Evolutionary conservation across 2,888 invertebrate genomes (phyloP).

Genomic region (Tortrix viridana): DNA sequence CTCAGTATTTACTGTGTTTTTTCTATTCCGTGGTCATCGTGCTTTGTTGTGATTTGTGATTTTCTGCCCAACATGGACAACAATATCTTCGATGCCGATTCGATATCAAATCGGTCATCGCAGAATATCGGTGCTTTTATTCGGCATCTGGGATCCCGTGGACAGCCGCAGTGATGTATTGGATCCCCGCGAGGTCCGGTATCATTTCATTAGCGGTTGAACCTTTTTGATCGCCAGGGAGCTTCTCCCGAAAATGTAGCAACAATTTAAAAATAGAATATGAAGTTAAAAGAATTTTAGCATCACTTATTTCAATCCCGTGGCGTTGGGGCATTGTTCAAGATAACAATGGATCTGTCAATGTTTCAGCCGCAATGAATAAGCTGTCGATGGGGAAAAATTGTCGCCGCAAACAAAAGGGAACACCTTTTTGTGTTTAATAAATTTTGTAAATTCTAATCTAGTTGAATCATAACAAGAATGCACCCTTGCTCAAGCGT

Average conservation of each 20-base stretch:
- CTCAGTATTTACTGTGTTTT: no score
- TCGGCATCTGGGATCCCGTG: conserved; percentile 17
- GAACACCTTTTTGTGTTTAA: not conserved
- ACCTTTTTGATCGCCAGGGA: conserved; percentile 1
- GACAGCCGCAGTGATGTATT: conserved; percentile 24
- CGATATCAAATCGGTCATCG: conserved; percentile 21
- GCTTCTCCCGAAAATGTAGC: not conserved
- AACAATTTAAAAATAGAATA: conserved; percentile 7
- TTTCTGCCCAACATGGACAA: no score
- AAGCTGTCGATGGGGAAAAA: conserved; percentile 35
- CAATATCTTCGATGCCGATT: no score
- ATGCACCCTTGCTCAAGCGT: conserved; percentile 6
- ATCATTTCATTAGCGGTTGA: conserved; percentile 13
- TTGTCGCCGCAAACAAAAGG: conserved; percentile 29
- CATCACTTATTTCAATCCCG: conserved; percentile 56
- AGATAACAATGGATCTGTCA: conserved; percentile 76
- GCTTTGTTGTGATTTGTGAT: no score
- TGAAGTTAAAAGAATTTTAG: conserved; percentile 27
- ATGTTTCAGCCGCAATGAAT: conserved; percentile 72
- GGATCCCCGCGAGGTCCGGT: conserved; percentile 11
- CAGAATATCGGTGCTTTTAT: conserved; percentile 24
- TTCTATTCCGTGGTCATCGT: no score
- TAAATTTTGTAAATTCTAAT: conserved; percentile 7
- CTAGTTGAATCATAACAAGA: conserved; percentile 16
- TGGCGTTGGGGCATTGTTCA: conserved; percentile 63